Percentiles rank a stretch among this genome's conserved stretches.
Conservation (phyloP, 1,140 invertebrate genomes). For the Hesperophylax magnus region DNA sequence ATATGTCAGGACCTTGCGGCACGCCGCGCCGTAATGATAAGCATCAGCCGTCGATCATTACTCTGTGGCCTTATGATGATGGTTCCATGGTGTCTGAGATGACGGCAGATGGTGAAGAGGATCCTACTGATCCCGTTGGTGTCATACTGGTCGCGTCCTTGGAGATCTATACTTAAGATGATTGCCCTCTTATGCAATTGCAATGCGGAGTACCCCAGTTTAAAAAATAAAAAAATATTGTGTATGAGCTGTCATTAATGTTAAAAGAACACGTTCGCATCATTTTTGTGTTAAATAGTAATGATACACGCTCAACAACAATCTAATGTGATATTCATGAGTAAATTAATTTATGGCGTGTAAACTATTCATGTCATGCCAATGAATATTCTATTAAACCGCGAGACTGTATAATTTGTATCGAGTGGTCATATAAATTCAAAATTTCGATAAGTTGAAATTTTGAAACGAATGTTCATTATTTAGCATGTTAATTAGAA, state of each 20-base stretch:
- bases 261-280: neutral
- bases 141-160: neutral
- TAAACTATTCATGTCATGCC: neutral
- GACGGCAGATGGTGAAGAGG: neutral
- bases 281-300: neutral
- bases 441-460: no score
- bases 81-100: neutral
- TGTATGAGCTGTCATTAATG: neutral
- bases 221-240: neutral
- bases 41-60: neutral
- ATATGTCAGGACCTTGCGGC: neutral
- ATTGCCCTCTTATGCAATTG: neutral
- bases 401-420: neutral
- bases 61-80: neutral
- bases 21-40: conserved; percentile 12
- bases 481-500: conserved; percentile 14
- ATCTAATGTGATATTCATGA: neutral
- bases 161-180: neutral
- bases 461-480: no score
- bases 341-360: conserved; percentile 2
- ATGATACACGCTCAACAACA: conserved; percentile 1
- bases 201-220: neutral
- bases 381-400: conserved; percentile 7
- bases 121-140: neutral
- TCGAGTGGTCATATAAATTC: neutral